phyloP scores from a whole-genome alignment of 2,113 vertebrate genomes.

The Hypanus sabinus region DNA sequence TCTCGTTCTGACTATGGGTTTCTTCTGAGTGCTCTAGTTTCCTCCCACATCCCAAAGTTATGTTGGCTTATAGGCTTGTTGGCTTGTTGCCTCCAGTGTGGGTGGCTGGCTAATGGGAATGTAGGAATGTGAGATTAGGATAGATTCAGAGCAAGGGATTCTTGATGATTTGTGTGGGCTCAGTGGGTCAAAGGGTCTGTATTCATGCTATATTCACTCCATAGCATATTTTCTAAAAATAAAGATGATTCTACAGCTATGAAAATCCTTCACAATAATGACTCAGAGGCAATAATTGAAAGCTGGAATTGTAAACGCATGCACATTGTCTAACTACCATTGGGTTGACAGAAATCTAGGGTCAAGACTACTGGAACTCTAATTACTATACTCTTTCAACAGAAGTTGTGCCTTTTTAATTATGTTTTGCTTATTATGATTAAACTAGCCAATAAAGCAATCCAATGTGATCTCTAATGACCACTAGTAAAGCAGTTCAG shows the following conservation, averaged over 20 bases:
- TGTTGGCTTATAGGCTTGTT: too few relatives aligned
- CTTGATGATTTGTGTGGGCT: too few relatives aligned
- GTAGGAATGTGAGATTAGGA: too few relatives aligned
- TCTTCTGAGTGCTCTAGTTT: too few relatives aligned
- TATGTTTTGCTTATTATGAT: not conserved
- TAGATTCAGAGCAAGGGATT: too few relatives aligned
- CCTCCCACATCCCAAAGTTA: too few relatives aligned
- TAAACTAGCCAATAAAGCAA: not conserved
- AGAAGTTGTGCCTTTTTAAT: not conserved
- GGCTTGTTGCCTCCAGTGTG: too few relatives aligned
- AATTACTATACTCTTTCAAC: not conserved
- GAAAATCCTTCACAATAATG: not conserved
- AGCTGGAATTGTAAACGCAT: not conserved
- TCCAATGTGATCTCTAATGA: not conserved
- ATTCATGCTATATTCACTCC: too few relatives aligned
- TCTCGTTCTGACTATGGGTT: too few relatives aligned
- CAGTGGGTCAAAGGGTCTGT: too few relatives aligned
- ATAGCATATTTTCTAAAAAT: too few relatives aligned
- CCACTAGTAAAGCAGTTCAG: not conserved
- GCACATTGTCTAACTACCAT: not conserved
- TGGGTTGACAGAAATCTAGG: not conserved
- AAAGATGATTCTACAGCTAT: not conserved
- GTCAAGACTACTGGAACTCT: not conserved
- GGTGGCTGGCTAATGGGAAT: too few relatives aligned
- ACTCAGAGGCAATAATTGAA: not conserved